These are phyloP conservation scores for Gastracanthus pulcherrimus DNA, from an alignment of 2,888 invertebrate genomes.

Conservation along the genomic window DNA sequence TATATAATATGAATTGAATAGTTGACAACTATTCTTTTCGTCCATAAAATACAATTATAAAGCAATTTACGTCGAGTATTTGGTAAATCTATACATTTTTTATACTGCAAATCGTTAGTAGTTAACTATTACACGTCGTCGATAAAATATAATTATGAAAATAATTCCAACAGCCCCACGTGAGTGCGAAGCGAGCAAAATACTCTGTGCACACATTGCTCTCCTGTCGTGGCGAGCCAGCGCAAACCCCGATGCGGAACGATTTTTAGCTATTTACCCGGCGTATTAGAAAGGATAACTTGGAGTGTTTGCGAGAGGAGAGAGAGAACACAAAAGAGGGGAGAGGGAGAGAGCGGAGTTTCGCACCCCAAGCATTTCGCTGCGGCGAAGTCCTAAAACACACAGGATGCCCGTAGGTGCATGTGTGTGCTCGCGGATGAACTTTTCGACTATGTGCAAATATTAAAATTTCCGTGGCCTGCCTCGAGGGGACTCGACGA, in stretches of 20 bases:
- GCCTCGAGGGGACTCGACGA: background rate
- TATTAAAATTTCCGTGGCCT: background rate
- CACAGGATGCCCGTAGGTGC: background rate
- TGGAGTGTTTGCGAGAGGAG: conserved; percentile 62
- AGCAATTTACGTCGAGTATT: too few species aligned
- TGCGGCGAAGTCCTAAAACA: background rate
- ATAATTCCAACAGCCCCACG: background rate
- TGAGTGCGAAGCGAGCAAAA: conserved; percentile 13
- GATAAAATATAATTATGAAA: background rate
- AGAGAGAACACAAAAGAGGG: conserved; percentile 27
- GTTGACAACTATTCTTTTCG: too few species aligned
- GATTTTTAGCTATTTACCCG: conserved; percentile 54
- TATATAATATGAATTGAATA: too few species aligned
- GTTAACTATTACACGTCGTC: background rate
- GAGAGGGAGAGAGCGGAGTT: conserved; percentile 22
- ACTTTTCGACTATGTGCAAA: conserved; percentile 22
- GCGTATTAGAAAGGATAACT: conserved; percentile 61
- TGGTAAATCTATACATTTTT: too few species aligned
- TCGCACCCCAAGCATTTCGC: background rate
- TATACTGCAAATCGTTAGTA: background rate
- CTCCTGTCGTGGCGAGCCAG: background rate
- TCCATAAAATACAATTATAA: too few species aligned
- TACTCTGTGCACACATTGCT: conserved; percentile 10
- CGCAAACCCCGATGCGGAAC: conserved; percentile 9
- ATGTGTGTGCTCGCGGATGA: background rate